Evolutionary conservation across 2,113 vertebrate genomes (phyloP).

Genomic region (Ochotona princeps): DNA sequence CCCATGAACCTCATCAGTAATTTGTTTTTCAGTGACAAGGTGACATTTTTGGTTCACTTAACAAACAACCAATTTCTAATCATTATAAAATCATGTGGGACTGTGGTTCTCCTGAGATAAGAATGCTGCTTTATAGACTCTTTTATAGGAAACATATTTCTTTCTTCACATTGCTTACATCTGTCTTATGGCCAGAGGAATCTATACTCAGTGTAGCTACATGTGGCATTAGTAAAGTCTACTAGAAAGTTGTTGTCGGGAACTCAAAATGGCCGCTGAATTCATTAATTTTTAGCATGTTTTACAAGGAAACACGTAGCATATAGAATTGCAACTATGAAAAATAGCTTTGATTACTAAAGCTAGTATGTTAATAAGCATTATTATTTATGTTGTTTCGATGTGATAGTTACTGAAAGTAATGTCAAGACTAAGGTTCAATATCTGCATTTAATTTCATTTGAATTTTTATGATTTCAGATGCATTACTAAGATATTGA

Average conservation of each 20-base stretch:
- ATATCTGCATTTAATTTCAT: slow-evolving; percentile 26
- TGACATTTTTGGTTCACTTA: slow-evolving; percentile 56
- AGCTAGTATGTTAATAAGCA: not conserved
- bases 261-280: not conserved
- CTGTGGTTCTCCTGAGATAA: slow-evolving; percentile 30
- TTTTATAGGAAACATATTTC: not conserved
- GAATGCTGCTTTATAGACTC: slow-evolving; percentile 31
- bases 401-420: not conserved
- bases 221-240: not conserved
- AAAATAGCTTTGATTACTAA: slow-evolving; percentile 20
- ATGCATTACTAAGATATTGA: not conserved
- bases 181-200: not conserved
- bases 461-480: not conserved
- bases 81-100: slow-evolving; percentile 40
- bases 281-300: not conserved
- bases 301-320: not conserved
- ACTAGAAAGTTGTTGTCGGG: not conserved
- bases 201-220: not conserved
- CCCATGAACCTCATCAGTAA: not conserved
- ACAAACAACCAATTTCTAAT: slow-evolving; percentile 49
- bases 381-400: not conserved
- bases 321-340: not conserved
- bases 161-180: not conserved
- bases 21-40: slow-evolving; percentile 56
- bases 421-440: not conserved